Conservation (phyloP, 2,113 vertebrate genomes). For the Vulpes vulpes region DNA sequence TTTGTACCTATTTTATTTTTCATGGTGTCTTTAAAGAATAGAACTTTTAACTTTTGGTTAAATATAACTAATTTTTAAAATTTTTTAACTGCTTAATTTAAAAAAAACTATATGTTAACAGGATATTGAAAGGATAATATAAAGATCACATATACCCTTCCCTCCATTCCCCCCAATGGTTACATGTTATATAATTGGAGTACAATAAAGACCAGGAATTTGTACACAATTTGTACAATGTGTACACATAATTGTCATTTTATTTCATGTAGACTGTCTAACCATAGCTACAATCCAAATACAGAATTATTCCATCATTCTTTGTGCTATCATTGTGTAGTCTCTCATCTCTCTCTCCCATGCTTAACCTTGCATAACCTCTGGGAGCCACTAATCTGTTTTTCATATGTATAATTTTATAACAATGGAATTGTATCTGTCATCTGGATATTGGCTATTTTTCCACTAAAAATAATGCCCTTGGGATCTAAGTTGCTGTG, state of each 20-base stretch:
- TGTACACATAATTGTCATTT: not conserved
- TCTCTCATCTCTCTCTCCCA: fast-evolving
- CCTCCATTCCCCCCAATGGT: not conserved
- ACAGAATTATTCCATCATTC: not conserved
- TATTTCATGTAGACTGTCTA: not conserved
- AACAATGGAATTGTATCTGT: not conserved
- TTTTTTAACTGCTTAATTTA: not conserved
- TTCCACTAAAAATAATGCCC: not conserved
- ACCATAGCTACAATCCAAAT: not conserved
- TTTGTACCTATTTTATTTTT: not conserved
- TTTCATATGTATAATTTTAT: not conserved
- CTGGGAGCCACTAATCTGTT: not conserved
- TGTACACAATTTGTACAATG: not conserved
- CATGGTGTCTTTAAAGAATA: not conserved
- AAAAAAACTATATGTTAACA: not conserved
- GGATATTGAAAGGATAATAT: not conserved
- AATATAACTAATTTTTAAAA: not conserved
- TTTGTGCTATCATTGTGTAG: not conserved
- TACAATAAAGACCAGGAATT: not conserved
- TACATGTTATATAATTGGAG: not conserved
- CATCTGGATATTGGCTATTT: not conserved
- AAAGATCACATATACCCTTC: not conserved
- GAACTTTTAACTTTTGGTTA: not conserved
- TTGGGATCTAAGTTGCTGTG: not conserved
- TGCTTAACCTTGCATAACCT: not conserved